Evolutionary conservation across 2,888 invertebrate species (phyloP), one percentile per base, ranked within the genome.

Genomic region (Fragum fragum): DNA sequence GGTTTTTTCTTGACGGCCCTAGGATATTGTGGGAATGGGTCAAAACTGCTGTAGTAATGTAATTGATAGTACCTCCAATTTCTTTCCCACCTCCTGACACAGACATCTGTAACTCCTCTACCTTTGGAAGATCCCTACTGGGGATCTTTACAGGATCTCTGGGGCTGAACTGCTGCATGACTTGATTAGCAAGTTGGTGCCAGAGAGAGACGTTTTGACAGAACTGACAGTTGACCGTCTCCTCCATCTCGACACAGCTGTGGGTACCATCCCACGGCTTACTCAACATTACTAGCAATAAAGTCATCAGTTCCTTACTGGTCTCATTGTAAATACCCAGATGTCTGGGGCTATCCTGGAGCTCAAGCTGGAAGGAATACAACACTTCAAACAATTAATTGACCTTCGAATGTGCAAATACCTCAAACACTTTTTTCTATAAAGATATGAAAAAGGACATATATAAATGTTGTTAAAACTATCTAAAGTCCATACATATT

Each of bases 201-300:
- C 99, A 99, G 95, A 98, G 97, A 42, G 98, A 97, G 23, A 90
- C 89, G 73, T 93, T 92, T 85, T 98, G 98, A 95, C 99, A 99
- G 94, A 97, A 98, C 73, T 97, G 96, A 93, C 99, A 99, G 93
- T 98, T 98, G 36, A 94, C 93, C 53, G 94, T 94, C 52, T 95
- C 94, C 88, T 94, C 94, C 90, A 95, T 90, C 88, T 93, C 93
- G n/a, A 93, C 95, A 89, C 96, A 96, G 1, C 94, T 94, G 92
- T 95, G 96, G 7, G 96, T 95, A 23, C 96, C 97, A 79, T 96
- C 96, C 96, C 97, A 97, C 26, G 96, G 96, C 6, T 97, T 96
- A 1, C 96, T 96, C 53, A 98, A 96, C 96, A 97, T 97, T 87
- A 96, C 96, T 90, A 97, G 96, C 87, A 98, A 95, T 73, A 96